Evolutionary conservation across 1,140 invertebrate species (phyloP).

Genomic region (Trypoxylus dichotomus): DNA sequence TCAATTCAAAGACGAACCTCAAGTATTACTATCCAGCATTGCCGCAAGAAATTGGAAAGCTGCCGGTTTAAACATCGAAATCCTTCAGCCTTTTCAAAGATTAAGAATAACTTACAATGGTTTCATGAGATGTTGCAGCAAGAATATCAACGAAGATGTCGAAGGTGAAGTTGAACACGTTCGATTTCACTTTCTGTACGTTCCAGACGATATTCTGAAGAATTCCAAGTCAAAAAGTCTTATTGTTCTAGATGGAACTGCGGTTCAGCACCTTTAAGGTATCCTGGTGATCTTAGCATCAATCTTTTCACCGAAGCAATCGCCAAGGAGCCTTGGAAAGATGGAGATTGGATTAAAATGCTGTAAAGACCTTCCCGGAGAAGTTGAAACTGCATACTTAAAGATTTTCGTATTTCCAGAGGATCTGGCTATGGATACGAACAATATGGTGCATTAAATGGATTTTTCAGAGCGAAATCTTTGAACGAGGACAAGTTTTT

Average conservation of each 20-base stretch:
- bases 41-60: background rate
- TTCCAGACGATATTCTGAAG: background rate
- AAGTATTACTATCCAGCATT: conserved; percentile 18
- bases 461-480: conserved; percentile 38
- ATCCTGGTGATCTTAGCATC: conserved; percentile 42
- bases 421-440: conserved; percentile 41
- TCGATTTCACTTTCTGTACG: conserved; percentile 49
- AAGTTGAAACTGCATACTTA: background rate
- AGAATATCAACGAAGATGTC: background rate
- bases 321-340: conserved; percentile 43
- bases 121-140: conserved; percentile 38
- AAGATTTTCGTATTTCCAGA: conserved; percentile 28
- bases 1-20: conserved; percentile 16
- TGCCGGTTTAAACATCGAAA: conserved; percentile 31
- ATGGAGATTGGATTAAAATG: conserved; percentile 45
- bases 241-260: conserved; percentile 45
- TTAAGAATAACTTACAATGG: conserved; percentile 46
- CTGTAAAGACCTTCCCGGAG: conserved; percentile 35
- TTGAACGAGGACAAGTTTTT: conserved; percentile 38
- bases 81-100: conserved; percentile 43
- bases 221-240: background rate
- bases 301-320: conserved; percentile 41
- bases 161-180: conserved; percentile 42
- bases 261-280: conserved; percentile 38
- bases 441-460: conserved; percentile 46